Base-by-base conservation (phyloP, 92 coral and sea anemone genomes). In the Desmophyllum pertusum region DNA sequence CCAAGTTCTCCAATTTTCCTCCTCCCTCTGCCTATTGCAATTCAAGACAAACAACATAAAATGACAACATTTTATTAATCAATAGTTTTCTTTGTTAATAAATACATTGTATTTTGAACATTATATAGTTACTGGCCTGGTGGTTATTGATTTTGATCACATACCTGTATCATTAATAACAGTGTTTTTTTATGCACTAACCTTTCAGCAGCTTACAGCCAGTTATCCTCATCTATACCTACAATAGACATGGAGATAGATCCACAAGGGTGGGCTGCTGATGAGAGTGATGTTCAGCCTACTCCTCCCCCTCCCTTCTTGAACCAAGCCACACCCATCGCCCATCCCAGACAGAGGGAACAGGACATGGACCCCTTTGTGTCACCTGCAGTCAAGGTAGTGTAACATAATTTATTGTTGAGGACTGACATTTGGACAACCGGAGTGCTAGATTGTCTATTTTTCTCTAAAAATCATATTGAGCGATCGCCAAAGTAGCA, bases 121-220 rank as follows among this genome's bases (percentile, higher is more conserved):
- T n/a, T n/a, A n/a, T n/a, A n/a, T n/a, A n/a, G n/a, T n/a, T n/a
- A n/a, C n/a, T n/a, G n/a, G n/a, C n/a, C n/a, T n/a, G 55, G 18
- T 6, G 13, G 55, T 15, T 46, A 15, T 15, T 19, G 65, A 27
- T 6, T 62, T 13, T 6, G 37, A 1, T 21, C 4, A 15, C 30
- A 23, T 62, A 13, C 33, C 23, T 62, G 30, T 62, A 62, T 13
- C 29, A 50, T 42, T 50, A 8, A n/a, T 21, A 21, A 17, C 23
- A 15, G 27, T 64, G 42, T 64, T 18, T 59, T 63, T 62, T 11
- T 50, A 42, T 37, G 7, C 30, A 17, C 5, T 19, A 36, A 39
- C 27, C 48, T 65, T 77, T 50, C 81, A 94, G 98, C 98, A 62
- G 93, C 98, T 30, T 94, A 89, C 81, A 91, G 80, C 85, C 88